phyloP scores from a whole-genome alignment of 2,797 vertebrate species.

The Heteromormyrus szaboi region DNA sequence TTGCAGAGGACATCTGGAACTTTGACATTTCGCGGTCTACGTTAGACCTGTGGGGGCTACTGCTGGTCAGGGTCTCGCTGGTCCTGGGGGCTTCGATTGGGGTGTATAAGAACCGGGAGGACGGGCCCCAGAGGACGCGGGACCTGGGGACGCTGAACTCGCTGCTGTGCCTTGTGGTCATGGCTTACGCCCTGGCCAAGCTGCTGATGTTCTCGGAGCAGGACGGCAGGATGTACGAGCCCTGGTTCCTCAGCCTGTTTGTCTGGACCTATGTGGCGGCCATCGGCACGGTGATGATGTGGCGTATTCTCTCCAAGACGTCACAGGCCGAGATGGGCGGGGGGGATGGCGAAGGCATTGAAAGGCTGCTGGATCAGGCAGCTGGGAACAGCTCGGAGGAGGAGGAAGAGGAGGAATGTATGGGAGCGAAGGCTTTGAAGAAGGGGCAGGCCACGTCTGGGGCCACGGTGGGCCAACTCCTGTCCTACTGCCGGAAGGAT shows the following conservation, averaged over 20 bases:
- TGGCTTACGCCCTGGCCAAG: constrained; percentile 76
- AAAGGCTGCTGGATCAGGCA: constrained; percentile 50
- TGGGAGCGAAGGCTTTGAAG: constrained; percentile 7
- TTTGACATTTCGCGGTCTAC: constrained; percentile 72
- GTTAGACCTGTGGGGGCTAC: constrained; percentile 80
- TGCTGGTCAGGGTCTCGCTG: constrained; percentile 69
- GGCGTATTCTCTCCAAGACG: constrained; percentile 67
- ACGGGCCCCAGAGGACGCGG: constrained; percentile 69
- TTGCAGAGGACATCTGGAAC: constrained; percentile 65
- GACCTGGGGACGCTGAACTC: constrained; percentile 52
- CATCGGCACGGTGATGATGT: constrained; percentile 57
- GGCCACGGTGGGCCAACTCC: constrained; percentile 79
- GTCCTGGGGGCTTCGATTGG: constrained; percentile 77
- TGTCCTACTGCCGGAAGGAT: constrained; percentile 78
- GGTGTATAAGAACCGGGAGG: constrained; percentile 68
- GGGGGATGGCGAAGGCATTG: constrained; percentile 38
- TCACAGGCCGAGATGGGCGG: constrained; percentile 13
- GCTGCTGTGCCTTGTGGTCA: constrained; percentile 64
- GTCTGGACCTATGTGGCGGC: constrained; percentile 76
- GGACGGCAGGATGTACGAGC: constrained; percentile 56
- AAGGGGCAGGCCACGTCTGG: constrained; percentile 54
- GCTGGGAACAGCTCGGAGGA: constrained; percentile 30
- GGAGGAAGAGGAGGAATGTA: constrained; percentile 30
- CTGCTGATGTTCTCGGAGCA: constrained; percentile 81
- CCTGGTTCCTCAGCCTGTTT: constrained; percentile 79